These are phyloP conservation scores for Caradrina kadenii DNA, from an alignment of 2,888 invertebrate species.

Conservation along the genomic window DNA sequence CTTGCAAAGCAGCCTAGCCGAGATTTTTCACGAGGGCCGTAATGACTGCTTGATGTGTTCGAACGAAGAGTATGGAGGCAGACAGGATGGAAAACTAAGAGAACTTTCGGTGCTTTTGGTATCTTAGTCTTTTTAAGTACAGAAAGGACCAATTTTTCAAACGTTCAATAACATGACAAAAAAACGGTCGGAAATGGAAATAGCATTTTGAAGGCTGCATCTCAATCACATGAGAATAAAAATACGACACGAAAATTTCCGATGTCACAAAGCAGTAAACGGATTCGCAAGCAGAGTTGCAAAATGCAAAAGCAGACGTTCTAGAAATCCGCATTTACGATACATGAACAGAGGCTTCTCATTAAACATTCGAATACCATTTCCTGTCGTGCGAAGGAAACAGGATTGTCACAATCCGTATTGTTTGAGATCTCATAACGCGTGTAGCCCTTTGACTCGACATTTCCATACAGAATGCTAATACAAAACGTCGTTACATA, in stretches of 20 bases:
- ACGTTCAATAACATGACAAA: conserved; percentile 4
- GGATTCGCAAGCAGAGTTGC: conserved; percentile 44
- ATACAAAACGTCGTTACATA: conserved; percentile 83
- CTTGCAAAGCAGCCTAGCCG: conserved; percentile 87
- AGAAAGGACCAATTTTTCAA: conserved; percentile 12
- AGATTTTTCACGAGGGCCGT: conserved; percentile 89
- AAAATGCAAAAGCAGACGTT: conserved; percentile 52
- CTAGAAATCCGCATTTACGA: conserved; percentile 71
- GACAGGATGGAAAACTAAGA: conserved; percentile 45
- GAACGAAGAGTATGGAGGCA: conserved; percentile 67
- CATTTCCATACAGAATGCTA: conserved; percentile 80
- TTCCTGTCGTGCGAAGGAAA: conserved; percentile 87
- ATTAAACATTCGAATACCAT: conserved; percentile 88
- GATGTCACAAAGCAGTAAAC: conserved; percentile 44
- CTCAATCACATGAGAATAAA: conserved; percentile 27
- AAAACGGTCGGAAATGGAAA: conserved; percentile 1
- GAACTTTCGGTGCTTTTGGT: conserved; percentile 23
- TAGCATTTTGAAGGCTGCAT: not conserved
- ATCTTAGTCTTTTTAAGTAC: conserved; percentile 26
- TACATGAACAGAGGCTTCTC: conserved; percentile 80
- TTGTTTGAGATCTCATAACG: conserved; percentile 90
- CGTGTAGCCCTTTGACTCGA: conserved; percentile 87
- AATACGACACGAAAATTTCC: conserved; percentile 28
- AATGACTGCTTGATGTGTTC: conserved; percentile 88
- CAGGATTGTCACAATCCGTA: conserved; percentile 88